phyloP scores from a whole-genome alignment of 2,888 invertebrate genomes.

The Torymus auratus region DNA sequence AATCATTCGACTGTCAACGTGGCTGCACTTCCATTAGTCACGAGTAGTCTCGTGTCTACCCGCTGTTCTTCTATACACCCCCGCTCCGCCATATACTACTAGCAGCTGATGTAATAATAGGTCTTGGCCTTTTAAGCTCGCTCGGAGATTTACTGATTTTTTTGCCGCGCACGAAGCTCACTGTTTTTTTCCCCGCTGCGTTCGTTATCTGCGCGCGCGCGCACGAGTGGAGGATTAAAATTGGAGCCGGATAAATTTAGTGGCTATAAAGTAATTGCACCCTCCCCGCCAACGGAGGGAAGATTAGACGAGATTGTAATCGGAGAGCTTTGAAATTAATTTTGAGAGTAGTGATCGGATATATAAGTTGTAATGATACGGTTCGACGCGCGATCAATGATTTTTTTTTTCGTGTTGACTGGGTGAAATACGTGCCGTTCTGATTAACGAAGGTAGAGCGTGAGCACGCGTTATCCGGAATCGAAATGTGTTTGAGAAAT shows the following conservation, averaged over 20 bases:
- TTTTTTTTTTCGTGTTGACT: too few species aligned
- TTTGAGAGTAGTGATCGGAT: constrained; percentile 1
- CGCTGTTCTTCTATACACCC: constrained; percentile 9
- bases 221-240: not conserved
- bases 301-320: constrained; percentile 14
- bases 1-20: constrained; percentile 48
- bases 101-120: constrained; percentile 30
- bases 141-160: constrained; percentile 31
- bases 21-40: constrained; percentile 46
- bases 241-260: constrained; percentile 2
- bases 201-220: constrained; percentile 14
- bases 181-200: constrained; percentile 2
- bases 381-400: too few species aligned
- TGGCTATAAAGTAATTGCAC: not conserved
- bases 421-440: too few species aligned
- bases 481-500: too few species aligned
- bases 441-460: too few species aligned
- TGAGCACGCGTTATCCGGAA: too few species aligned
- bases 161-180: not conserved
- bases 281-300: not conserved
- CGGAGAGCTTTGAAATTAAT: constrained; percentile 6
- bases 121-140: constrained; percentile 10
- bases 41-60: constrained; percentile 34
- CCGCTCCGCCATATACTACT: too few species aligned
- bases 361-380: not conserved